phyloP scores from a whole-genome alignment of 2,888 invertebrate species.

The Tiliacea citrago region DNA sequence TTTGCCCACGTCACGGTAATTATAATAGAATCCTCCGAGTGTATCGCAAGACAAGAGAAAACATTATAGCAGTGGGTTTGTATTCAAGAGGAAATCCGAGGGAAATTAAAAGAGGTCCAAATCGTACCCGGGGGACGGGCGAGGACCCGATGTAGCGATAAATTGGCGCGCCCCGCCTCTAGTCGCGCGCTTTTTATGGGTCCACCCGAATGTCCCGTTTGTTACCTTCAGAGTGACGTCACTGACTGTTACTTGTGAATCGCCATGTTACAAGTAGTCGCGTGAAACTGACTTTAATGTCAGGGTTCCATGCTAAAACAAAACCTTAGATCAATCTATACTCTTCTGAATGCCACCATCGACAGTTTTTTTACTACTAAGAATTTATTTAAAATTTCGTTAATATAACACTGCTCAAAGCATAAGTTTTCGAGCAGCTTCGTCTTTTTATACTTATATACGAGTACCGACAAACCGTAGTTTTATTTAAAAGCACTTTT shows the following conservation, averaged over 20 bases:
- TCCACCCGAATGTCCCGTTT: constrained; percentile 54
- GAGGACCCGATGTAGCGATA: constrained; percentile 73
- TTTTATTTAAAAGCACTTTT: too few relatives aligned
- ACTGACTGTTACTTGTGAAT: constrained; percentile 28
- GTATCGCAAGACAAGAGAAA: constrained; percentile 58
- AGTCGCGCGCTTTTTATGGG: constrained; percentile 59
- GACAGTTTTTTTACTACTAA: background rate
- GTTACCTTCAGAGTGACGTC: constrained; percentile 56
- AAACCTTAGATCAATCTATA: background rate
- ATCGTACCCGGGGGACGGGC: constrained; percentile 68
- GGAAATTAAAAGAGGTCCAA: constrained; percentile 73
- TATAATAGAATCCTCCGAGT: constrained; percentile 45
- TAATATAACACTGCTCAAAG: background rate
- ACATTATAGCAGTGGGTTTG: constrained; percentile 68
- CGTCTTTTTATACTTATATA: background rate
- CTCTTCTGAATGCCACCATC: background rate
- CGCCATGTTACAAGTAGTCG: background rate
- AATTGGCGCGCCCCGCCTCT: constrained; percentile 64
- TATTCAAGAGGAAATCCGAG: constrained; percentile 68
- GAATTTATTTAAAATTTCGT: background rate
- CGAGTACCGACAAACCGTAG: background rate
- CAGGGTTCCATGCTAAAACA: background rate
- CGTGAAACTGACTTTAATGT: background rate
- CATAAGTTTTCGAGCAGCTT: background rate
- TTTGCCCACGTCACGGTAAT: constrained; percentile 5